Conservation (phyloP, 2,888 invertebrate species). For the Mechanitis messenoides region DNA sequence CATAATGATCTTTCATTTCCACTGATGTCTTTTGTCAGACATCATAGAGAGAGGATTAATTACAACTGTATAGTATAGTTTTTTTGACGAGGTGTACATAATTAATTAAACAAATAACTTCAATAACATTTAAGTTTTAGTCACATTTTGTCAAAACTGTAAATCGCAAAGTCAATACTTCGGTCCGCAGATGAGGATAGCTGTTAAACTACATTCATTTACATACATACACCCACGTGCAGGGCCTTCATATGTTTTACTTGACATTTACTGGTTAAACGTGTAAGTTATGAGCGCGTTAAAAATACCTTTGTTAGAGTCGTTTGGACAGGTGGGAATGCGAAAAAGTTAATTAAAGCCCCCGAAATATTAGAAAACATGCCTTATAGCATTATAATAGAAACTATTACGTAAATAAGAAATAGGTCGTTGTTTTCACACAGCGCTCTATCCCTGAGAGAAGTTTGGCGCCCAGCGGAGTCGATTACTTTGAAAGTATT, state of each 20-base stretch:
- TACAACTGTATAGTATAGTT: too few relatives aligned
- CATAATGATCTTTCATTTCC: too few relatives aligned
- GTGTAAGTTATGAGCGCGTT: slow-evolving; percentile 29
- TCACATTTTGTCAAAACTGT: slow-evolving; percentile 21
- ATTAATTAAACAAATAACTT: too few relatives aligned
- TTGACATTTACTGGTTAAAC: slow-evolving; percentile 16
- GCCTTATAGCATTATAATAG: neutral
- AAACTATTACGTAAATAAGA: neutral
- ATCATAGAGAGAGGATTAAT: too few relatives aligned
- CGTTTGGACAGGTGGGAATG: slow-evolving; percentile 22
- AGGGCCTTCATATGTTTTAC: slow-evolving; percentile 24
- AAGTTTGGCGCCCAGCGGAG: neutral
- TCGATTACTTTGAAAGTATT: slow-evolving; percentile 1
- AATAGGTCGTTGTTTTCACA: neutral
- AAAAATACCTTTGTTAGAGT: slow-evolving; percentile 20
- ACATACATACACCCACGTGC: slow-evolving; percentile 20
- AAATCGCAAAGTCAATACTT: slow-evolving; percentile 24
- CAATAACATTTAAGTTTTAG: slow-evolving; percentile 6
- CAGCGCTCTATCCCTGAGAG: neutral
- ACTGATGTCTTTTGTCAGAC: too few relatives aligned
- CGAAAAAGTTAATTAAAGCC: slow-evolving; percentile 18
- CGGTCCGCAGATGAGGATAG: slow-evolving; percentile 24
- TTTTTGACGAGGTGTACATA: too few relatives aligned
- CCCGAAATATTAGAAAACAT: slow-evolving; percentile 8
- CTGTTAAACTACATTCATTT: slow-evolving; percentile 24